A percentile compares a stretch with the other conserved stretches of the same genome.
These are phyloP conservation scores for Sialis lutaria DNA, from an alignment of 2,888 invertebrate species.

Conservation along the genomic window DNA sequence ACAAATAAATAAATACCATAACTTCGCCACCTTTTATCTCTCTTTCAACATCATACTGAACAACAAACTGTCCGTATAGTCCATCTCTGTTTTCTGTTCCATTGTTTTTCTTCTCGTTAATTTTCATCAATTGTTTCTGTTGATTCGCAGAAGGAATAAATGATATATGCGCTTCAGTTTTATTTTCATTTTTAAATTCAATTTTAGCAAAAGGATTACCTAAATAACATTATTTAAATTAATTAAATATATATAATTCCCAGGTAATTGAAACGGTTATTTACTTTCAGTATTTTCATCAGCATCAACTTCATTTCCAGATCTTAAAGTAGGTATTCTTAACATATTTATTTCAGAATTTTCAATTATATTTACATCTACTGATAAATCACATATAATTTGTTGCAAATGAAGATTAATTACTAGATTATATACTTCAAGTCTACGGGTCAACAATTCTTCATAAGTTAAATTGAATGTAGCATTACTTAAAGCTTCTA, in stretches of 20 bases:
- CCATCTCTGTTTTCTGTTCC: constrained; percentile 23
- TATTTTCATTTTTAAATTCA: constrained; percentile 20
- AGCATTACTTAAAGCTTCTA: constrained; percentile 41
- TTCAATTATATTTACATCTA: constrained; percentile 46
- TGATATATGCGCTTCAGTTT: constrained; percentile 32
- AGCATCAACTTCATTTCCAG: constrained; percentile 42
- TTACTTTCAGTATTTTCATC: constrained; percentile 30
- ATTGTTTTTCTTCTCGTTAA: constrained; percentile 16
- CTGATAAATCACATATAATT: constrained; percentile 40
- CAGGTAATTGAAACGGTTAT: constrained; percentile 11
- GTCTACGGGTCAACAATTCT: constrained; percentile 43
- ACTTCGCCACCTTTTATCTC: constrained; percentile 39
- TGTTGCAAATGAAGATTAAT: constrained; percentile 52
- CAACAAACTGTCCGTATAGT: constrained; percentile 44
- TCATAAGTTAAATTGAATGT: constrained; percentile 57
- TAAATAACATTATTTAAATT: constrained; percentile 15
- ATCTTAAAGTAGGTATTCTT: constrained; percentile 42
- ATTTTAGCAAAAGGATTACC: constrained; percentile 28
- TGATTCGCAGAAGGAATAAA: constrained; percentile 40
- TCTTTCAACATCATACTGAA: constrained; percentile 50
- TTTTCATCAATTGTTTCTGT: constrained; percentile 32
- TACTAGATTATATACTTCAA: constrained; percentile 48
- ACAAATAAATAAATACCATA: constrained; percentile 19
- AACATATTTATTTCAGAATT: constrained; percentile 38
- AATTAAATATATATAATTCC: background rate